A percentile compares a stretch with the other conserved stretches of the same genome.
Conservation (phyloP, 2,888 invertebrate genomes). For the Tipula helvola region DNA sequence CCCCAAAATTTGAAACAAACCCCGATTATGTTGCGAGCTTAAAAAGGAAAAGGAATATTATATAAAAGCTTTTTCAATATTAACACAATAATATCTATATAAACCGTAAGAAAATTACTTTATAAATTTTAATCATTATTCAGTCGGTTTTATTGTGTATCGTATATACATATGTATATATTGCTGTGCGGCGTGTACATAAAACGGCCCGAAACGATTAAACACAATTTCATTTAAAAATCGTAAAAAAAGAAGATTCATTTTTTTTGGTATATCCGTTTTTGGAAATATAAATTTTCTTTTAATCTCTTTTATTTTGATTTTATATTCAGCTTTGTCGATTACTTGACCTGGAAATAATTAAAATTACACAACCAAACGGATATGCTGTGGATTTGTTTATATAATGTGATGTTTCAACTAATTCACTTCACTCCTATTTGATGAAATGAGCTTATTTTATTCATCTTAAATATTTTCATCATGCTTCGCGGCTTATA, state of each 20-base stretch:
- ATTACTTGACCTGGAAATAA: background rate
- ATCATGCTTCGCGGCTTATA: no score
- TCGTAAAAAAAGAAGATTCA: background rate
- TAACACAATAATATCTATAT: background rate
- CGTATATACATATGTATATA: background rate
- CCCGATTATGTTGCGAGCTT: background rate
- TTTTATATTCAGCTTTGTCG: background rate
- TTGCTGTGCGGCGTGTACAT: background rate
- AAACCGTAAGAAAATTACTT: background rate
- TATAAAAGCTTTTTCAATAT: background rate
- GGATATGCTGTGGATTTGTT: background rate
- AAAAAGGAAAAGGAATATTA: background rate
- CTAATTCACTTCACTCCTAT: background rate
- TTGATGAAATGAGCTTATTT: background rate
- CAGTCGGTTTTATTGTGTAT: background rate
- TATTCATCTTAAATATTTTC: background rate
- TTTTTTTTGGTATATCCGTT: background rate
- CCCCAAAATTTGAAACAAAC: background rate
- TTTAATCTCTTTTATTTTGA: background rate
- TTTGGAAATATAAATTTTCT: background rate
- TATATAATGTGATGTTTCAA: background rate
- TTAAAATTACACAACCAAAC: background rate
- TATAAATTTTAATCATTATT: background rate
- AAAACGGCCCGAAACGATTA: background rate
- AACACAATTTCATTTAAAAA: background rate